These are phyloP conservation scores for Drosophila neocordata DNA, from an alignment of 1,140 invertebrate genomes.

Conservation along the genomic window DNA sequence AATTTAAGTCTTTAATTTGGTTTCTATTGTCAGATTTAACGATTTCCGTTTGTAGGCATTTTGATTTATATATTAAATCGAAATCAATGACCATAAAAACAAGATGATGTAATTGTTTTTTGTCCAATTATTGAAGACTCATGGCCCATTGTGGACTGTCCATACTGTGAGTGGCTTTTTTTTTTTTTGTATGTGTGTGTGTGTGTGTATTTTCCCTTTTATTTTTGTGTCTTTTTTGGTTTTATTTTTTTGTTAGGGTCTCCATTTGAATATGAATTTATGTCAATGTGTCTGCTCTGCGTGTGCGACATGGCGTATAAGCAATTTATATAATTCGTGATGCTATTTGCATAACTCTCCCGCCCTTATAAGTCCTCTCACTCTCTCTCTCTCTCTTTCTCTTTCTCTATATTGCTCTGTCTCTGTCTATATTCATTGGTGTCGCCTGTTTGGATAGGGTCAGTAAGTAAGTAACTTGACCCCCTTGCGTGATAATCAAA, in stretches of 20 bases:
- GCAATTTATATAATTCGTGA: conserved; percentile 78
- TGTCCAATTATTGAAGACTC: conserved; percentile 4
- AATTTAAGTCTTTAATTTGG: no score
- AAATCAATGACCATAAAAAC: not conserved
- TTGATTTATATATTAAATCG: no score
- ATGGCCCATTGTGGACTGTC: not conserved
- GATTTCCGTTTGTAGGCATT: no score
- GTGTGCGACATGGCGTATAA: conserved; percentile 66
- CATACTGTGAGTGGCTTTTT: not conserved
- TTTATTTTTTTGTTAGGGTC: conserved; percentile 5
- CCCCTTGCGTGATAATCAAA: conserved; percentile 59
- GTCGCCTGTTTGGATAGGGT: conserved; percentile 2
- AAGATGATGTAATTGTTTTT: conserved; percentile 7
- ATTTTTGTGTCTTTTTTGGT: not conserved
- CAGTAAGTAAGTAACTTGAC: conserved; percentile 22
- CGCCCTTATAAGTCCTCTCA: not conserved
- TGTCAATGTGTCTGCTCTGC: conserved; percentile 64
- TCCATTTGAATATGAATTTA: conserved; percentile 78
- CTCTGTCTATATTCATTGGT: not conserved
- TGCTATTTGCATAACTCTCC: conserved; percentile 75
- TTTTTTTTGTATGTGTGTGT: conserved; percentile 22
- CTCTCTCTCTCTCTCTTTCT: not conserved
- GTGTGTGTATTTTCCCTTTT: conserved; percentile 6
- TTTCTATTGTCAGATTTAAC: no score
- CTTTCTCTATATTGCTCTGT: not conserved